These are phyloP conservation scores for Enteromius trimaculatus DNA, from an alignment of 2,797 vertebrate species.

Conservation along the genomic window DNA sequence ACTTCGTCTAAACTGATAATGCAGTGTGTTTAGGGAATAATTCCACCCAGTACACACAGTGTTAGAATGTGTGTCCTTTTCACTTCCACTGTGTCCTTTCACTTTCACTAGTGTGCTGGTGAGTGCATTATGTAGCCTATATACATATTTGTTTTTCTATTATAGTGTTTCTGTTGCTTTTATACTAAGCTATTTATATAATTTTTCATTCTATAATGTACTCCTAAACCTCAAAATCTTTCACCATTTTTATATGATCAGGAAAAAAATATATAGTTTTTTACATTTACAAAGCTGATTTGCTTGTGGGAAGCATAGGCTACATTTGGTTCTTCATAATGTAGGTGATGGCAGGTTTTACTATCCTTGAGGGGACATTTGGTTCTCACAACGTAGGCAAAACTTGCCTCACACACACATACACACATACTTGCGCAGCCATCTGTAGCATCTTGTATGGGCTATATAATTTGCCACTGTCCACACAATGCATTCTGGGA, in stretches of 20 bases:
- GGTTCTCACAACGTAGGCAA: slow-evolving; percentile 23
- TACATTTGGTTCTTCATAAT: neutral
- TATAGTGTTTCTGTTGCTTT: neutral
- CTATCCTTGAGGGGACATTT: neutral
- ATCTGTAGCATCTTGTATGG: slow-evolving; percentile 46
- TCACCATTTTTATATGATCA: neutral
- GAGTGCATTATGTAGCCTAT: slow-evolving; percentile 3
- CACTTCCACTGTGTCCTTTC: no score
- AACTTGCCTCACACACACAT: slow-evolving; percentile 36
- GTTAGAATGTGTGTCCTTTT: slow-evolving; percentile 5
- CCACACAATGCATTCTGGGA: slow-evolving; percentile 45
- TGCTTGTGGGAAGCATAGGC: neutral
- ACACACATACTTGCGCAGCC: slow-evolving; percentile 34
- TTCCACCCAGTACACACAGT: no score
- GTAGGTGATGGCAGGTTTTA: neutral
- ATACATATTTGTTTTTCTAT: slow-evolving; percentile 9
- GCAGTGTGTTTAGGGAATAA: slow-evolving; percentile 32
- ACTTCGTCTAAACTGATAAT: slow-evolving; percentile 6
- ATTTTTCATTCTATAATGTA: neutral
- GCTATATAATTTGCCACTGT: slow-evolving; percentile 45
- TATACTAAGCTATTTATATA: neutral
- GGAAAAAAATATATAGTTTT: neutral
- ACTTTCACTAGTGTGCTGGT: slow-evolving; percentile 5
- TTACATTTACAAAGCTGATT: neutral
- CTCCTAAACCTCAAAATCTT: neutral